Evolutionary conservation across 53 echinoderm and acorn worm genomes (phyloP).

Genomic region (Paelopatides confundens): DNA sequence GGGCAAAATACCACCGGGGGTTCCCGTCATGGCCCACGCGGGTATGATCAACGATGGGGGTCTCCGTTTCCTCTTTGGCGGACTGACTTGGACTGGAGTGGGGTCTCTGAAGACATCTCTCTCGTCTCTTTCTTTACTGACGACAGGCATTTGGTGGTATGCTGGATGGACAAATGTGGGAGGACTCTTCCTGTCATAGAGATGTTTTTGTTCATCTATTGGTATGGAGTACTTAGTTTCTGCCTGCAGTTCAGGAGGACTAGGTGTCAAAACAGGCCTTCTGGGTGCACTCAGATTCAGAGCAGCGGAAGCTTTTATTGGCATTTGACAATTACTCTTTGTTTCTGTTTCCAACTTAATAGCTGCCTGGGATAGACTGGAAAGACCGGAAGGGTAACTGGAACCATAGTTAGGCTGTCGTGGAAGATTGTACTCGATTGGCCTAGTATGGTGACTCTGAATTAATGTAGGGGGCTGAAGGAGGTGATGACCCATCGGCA

Average conservation of each 20-base stretch:
- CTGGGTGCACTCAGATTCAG: not conserved
- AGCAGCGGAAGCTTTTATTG: not conserved
- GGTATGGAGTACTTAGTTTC: not conserved
- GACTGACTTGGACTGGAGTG: constrained; percentile 77
- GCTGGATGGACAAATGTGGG: not conserved
- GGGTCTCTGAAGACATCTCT: constrained; percentile 84
- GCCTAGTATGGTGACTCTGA: constrained; percentile 49
- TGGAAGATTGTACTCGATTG: constrained; percentile 53
- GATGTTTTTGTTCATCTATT: not conserved
- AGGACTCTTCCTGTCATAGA: constrained; percentile 16
- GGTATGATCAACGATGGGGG: constrained; percentile 93
- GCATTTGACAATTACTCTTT: not conserved
- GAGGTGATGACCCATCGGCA: constrained; percentile 49
- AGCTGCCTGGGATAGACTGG: constrained; percentile 12
- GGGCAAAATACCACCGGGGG: constrained; percentile 84
- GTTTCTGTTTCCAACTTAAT: constrained; percentile 7
- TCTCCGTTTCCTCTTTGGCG: constrained; percentile 83
- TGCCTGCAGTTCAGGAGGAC: constrained; percentile 84
- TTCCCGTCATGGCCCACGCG: constrained; percentile 88
- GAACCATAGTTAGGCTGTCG: constrained; percentile 50
- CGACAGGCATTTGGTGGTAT: not conserved
- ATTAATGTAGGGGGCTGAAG: constrained; percentile 58
- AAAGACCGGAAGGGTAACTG: constrained; percentile 31
- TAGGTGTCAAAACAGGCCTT: constrained; percentile 33
- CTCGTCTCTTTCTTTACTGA: constrained; percentile 2